Evolutionary conservation across 1,140 invertebrate species (phyloP).

Genomic region (Oncopeltus fasciatus): DNA sequence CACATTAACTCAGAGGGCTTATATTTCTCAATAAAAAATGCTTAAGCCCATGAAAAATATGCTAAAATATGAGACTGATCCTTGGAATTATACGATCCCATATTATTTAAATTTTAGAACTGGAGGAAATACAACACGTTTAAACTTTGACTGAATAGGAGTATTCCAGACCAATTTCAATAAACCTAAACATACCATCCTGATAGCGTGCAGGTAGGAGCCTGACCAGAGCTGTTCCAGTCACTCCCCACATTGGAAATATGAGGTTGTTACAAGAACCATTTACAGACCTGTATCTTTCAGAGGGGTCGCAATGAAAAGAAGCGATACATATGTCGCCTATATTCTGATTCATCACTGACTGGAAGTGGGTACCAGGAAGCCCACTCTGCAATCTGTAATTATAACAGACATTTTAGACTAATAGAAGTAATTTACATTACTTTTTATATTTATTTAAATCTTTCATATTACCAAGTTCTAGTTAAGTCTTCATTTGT

Average conservation of each 20-base stretch:
- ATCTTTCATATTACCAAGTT: too few species aligned
- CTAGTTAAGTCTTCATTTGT: too few species aligned
- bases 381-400: not conserved
- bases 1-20: too few species aligned
- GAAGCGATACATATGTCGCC: conserved; percentile 20
- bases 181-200: conserved; percentile 35
- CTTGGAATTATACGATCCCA: too few species aligned
- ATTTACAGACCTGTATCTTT: conserved; percentile 46
- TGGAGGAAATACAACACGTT: too few species aligned
- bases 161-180: not conserved
- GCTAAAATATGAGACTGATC: too few species aligned
- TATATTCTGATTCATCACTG: conserved; percentile 17
- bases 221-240: conserved; percentile 41
- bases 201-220: conserved; percentile 47
- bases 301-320: conserved; percentile 16
- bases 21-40: too few species aligned
- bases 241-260: conserved; percentile 38
- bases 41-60: too few species aligned
- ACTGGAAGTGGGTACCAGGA: conserved; percentile 14
- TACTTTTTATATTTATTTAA: too few species aligned
- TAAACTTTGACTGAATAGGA: not conserved
- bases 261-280: conserved; percentile 59
- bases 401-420: too few species aligned
- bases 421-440: too few species aligned
- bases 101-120: too few species aligned